A percentile compares a stretch with the other conserved stretches of the same genome.
Evolutionary conservation across 2,113 vertebrate species (phyloP).

Genomic region (Pseudorectes ferrugineus): DNA sequence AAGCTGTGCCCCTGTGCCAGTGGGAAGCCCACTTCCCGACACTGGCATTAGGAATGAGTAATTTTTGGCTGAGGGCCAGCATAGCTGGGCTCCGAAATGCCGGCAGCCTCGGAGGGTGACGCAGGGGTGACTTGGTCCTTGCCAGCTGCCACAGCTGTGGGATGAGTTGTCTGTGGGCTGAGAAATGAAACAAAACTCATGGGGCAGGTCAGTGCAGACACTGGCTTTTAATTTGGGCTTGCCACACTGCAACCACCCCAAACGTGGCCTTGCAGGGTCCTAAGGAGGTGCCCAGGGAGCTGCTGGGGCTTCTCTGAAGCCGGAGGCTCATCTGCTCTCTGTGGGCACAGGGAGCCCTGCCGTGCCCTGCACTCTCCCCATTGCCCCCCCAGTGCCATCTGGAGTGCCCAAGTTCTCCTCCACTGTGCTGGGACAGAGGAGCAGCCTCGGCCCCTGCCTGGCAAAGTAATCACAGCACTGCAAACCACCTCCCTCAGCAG

Average conservation of each 20-base stretch:
- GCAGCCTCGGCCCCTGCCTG: background rate
- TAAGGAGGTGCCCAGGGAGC: background rate
- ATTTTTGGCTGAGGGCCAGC: background rate
- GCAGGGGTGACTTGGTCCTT: accelerated
- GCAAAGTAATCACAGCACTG: accelerated
- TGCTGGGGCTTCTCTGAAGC: background rate
- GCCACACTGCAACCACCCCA: background rate
- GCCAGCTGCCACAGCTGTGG: background rate
- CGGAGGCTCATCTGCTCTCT: background rate
- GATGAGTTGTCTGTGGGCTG: background rate
- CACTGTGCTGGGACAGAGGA: accelerated
- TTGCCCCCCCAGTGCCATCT: accelerated
- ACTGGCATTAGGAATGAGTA: background rate
- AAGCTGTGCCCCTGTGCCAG: background rate
- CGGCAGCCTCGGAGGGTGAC: accelerated
- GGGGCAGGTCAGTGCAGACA: background rate
- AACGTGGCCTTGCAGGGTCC: background rate
- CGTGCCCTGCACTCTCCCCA: accelerated
- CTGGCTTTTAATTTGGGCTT: background rate
- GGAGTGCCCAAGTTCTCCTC: background rate
- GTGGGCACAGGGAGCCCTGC: background rate
- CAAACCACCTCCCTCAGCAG: accelerated
- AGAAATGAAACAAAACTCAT: background rate
- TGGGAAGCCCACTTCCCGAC: background rate
- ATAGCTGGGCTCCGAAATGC: accelerated